Evolutionary conservation across 2,113 vertebrate genomes (phyloP), one percentile per base, ranked within the genome.

Genomic region (Galeopterus variegatus): DNA sequence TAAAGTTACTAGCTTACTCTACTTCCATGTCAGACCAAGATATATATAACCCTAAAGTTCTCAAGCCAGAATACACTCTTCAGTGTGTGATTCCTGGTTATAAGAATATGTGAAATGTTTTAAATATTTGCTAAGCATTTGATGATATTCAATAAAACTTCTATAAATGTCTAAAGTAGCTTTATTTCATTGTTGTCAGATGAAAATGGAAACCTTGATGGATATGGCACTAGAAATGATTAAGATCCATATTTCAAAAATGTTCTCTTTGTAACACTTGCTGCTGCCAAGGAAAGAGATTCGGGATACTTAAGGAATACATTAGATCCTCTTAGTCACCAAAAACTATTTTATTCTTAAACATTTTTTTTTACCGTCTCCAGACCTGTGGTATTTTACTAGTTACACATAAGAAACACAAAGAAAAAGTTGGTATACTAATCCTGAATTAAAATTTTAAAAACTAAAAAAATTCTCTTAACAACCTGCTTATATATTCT

Each of bases 101-200:
- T 89, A 85, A 95, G 65, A 93, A 65, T 86, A 65, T 65, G 79
- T 93, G 70, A 93, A 93, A 92, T 69, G 15, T 26, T 81, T 97
- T 96, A 97, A 97, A 88, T 97, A 96, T 93, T 96, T 97, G 90
- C 85, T 95, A 91, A 96, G 83, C 41, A 94, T 87, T 94, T 75
- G 82, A 69, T 36, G 67, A 75, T 70, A 56, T 58, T 79, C 60
- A 83, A 21, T 81, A 87, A 96, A 95, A 82, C 80, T 86, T 80
- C 89, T 58, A 28, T 6, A 73, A 60, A 85, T 60, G 45, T 69
- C 41, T 62, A 77, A 95, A 77, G 60, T 23, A 70, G 52, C 50
- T 88, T 90, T 82, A 96, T 92, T 87, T 94, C 54, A 92, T 11
- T 50, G 8, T 11, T 93, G 80, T 83, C 75, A 94, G 79, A 95